Conservation (phyloP, 2,888 invertebrate genomes). For the Pristionchus mayeri region DNA sequence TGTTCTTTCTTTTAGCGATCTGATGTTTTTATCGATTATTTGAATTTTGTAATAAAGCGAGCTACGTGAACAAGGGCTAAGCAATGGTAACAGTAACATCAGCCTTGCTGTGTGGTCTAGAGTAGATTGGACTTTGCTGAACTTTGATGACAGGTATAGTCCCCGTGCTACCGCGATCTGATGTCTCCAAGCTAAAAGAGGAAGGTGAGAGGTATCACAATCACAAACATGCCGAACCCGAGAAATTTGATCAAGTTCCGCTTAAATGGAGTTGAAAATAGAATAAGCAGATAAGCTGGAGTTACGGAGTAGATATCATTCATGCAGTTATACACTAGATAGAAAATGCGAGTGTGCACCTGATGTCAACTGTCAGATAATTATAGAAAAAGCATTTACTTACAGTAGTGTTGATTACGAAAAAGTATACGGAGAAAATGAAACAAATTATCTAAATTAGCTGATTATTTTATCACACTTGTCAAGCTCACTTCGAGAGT, state of each 20-base stretch:
- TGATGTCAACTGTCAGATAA: background rate
- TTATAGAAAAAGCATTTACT: background rate
- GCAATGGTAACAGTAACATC: background rate
- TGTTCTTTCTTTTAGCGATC: conserved; percentile 15
- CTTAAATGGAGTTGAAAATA: conserved; percentile 44
- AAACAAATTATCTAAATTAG: background rate
- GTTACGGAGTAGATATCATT: conserved; percentile 34
- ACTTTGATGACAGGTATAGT: background rate
- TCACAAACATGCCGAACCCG: conserved; percentile 1
- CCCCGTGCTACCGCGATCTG: background rate
- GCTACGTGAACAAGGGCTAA: too few relatives aligned
- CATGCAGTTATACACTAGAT: background rate
- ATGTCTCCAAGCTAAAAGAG: background rate
- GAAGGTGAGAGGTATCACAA: background rate
- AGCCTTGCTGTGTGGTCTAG: background rate
- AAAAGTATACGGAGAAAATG: conserved; percentile 36
- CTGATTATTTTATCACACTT: background rate
- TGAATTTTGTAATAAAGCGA: background rate
- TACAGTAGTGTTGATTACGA: conserved; percentile 36
- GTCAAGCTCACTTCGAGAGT: conserved; percentile 26
- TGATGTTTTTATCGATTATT: background rate
- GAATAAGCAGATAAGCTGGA: conserved; percentile 33
- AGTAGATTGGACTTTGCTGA: background rate
- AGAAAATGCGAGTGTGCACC: conserved; percentile 42
- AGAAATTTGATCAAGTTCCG: conserved; percentile 19